Base-by-base conservation (phyloP, 2,797 vertebrate genomes). In the Aplochiton taeniatus region DNA sequence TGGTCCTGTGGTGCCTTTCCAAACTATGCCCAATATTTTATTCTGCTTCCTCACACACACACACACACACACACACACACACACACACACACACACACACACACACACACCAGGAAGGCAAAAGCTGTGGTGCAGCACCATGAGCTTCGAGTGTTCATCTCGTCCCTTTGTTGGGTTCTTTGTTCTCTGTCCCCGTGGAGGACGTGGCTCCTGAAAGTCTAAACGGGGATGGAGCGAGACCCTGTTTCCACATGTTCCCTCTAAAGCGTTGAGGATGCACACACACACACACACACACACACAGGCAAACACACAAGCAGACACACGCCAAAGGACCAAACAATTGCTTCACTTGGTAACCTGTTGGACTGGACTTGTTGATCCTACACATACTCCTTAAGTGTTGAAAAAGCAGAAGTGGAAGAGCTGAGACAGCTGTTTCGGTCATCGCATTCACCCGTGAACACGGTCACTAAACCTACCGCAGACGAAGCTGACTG, bases 231-330 rank as follows among this genome's bases (percentile, higher is more conserved):
- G 47, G 74, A 50, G 52, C 44, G 57, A 66, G 72, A 63, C n/a
- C 56, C 41, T 63, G 66, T 75, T 71, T 79, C 18, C 62, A 66
- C 65, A 73, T 47, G 31, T 56, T 65, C 17, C 42, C 10, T 16
- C 14, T 66, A 51, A n/a, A n/a, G n/a, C 42, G 13, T 17, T 65
- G 71, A 8, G n/a, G 61, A 13, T 12, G 42, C 20, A 56, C 49
- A 56, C 53, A 53, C 42, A 53, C 57, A 53, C 56, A 31, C 63
- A 31, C 11, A 9, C 62, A 20, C 18, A 18, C 61, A 54, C 50
- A 41, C 53, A 43, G 42, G 48, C 51, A 11, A 7, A 54, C 3
- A 46, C 19, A n/a, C 41, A 48, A 65, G 14, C 43, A 63, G 14
- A 64, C 8, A 65, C 19, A 66, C 47, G 73, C 49, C 58, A 18